A percentile compares a stretch with the other conserved stretches of the same genome.
These are phyloP conservation scores for Phalacrocorax pelagicus DNA, from an alignment of 2,113 vertebrate genomes.

Conservation along the genomic window DNA sequence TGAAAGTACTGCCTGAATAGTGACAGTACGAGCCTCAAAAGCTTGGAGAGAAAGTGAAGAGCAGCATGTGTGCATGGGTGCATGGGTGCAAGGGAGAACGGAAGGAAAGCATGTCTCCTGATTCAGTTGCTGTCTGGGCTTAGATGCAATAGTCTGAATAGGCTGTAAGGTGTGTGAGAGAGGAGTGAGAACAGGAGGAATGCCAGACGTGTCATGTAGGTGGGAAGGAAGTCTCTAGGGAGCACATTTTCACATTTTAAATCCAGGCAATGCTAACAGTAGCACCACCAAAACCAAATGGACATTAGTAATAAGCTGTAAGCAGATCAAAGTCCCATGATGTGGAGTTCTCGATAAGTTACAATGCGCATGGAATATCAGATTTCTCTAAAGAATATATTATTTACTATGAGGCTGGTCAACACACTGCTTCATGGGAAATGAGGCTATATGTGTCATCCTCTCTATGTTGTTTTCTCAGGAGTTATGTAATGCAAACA, in stretches of 20 bases:
- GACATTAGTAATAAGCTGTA: not conserved
- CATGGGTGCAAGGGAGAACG: fast-evolving
- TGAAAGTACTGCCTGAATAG: not conserved
- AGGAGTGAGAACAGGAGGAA: not conserved
- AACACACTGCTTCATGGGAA: not conserved
- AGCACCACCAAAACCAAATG: not conserved
- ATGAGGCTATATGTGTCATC: not conserved
- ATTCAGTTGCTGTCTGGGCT: not conserved
- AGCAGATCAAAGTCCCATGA: not conserved
- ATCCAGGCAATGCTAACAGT: not conserved
- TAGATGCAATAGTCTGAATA: not conserved
- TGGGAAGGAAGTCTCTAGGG: not conserved
- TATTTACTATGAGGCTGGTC: not conserved
- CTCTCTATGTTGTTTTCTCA: not conserved
- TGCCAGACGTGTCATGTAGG: not conserved
- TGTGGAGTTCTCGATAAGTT: not conserved
- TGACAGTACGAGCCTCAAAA: not conserved
- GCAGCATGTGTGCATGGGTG: not conserved
- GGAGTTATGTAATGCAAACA: not conserved
- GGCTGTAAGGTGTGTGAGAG: not conserved
- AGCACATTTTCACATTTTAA: not conserved
- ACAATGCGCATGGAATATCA: not conserved
- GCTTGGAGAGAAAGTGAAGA: not conserved
- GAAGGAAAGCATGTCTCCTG: not conserved
- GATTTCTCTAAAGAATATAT: not conserved